phyloP scores from a whole-genome alignment of 2,888 invertebrate species.

The Ischnus inquisitorius region DNA sequence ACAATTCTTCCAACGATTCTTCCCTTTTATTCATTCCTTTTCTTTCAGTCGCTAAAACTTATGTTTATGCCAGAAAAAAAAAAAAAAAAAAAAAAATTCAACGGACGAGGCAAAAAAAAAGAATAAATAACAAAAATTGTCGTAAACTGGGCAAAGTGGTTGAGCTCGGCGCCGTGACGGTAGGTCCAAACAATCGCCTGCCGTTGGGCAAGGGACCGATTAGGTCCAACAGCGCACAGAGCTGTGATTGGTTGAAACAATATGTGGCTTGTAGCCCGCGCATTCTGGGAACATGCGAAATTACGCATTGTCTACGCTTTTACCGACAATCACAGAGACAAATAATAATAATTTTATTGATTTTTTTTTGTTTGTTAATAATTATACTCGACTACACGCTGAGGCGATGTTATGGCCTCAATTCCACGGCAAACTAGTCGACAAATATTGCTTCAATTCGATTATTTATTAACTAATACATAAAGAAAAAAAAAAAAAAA shows the following conservation, averaged over 20 bases:
- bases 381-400: no score
- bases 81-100: neutral
- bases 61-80: neutral
- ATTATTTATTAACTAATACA: neutral
- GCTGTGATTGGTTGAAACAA: slow-evolving; percentile 86
- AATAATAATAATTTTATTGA: neutral
- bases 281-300: slow-evolving; percentile 76
- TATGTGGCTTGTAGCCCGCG: slow-evolving; percentile 81
- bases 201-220: slow-evolving; percentile 84
- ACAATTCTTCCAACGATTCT: neutral
- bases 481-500: neutral
- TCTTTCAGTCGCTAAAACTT: neutral
- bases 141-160: slow-evolving; percentile 47
- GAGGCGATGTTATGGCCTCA: no score
- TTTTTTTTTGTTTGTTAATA: slow-evolving; percentile 1
- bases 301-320: slow-evolving; percentile 35
- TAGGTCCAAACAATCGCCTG: slow-evolving; percentile 86
- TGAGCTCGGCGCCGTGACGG: slow-evolving; percentile 82
- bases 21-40: slow-evolving; percentile 7
- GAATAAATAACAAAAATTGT: neutral
- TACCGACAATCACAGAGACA: neutral
- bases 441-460: neutral
- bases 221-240: slow-evolving; percentile 85
- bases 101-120: neutral
- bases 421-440: no score